A percentile compares a stretch with the other conserved stretches of the same genome.
These are phyloP conservation scores for Ispidina picta DNA, from an alignment of 2,797 vertebrate species.

Conservation along the genomic window DNA sequence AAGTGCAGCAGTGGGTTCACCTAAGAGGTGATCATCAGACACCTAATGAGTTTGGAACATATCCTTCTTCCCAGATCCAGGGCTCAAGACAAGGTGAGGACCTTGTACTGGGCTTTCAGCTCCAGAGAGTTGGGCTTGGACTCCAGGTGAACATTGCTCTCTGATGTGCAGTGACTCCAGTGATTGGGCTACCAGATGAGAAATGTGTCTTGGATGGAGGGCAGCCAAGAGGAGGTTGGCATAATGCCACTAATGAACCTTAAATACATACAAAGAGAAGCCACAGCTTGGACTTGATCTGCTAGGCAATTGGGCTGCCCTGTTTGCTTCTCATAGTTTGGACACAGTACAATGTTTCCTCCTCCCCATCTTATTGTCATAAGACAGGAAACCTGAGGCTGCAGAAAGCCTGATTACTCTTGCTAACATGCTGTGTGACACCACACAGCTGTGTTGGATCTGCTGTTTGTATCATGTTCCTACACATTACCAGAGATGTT, in stretches of 20 bases:
- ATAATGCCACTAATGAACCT: not conserved
- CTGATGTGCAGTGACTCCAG: not conserved
- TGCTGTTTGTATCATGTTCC: not conserved
- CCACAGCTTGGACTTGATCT: not conserved
- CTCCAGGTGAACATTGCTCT: not conserved
- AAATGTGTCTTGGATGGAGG: not conserved
- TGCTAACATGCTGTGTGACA: not conserved
- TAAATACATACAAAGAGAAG: not conserved
- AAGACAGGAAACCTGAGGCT: not conserved
- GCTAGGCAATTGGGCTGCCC: not conserved
- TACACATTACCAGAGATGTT: accelerated
- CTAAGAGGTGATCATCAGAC: not conserved
- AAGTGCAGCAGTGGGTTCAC: not conserved
- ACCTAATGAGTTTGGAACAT: not conserved
- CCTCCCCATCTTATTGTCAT: not conserved
- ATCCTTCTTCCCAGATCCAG: not conserved
- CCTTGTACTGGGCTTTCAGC: not conserved
- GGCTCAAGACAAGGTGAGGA: not conserved
- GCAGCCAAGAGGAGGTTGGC: not conserved
- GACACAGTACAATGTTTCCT: not conserved
- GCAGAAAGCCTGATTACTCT: not conserved
- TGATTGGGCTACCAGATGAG: not conserved
- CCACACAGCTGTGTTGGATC: not conserved
- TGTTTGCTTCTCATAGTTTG: not conserved
- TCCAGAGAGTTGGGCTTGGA: not conserved